These are phyloP conservation scores for Sitodiplosis mosellana DNA, from an alignment of 1,140 invertebrate species.

Conservation along the genomic window DNA sequence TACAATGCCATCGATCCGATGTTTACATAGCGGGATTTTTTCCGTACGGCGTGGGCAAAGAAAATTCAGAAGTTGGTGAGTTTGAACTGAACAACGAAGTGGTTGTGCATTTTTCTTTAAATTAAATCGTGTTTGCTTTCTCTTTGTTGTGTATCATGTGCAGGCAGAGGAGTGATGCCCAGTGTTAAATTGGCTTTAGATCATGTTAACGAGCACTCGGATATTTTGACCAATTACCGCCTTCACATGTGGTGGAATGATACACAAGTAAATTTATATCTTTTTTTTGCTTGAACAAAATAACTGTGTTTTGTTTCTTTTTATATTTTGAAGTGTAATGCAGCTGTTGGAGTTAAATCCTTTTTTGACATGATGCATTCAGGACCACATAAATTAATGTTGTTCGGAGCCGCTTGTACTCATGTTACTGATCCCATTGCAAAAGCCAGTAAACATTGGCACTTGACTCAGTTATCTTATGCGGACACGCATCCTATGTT, in stretches of 20 bases:
- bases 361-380: constrained; percentile 98
- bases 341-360: constrained; percentile 91
- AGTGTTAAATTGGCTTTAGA: constrained; percentile 80
- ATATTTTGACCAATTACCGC: constrained; percentile 65
- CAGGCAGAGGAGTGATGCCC: constrained; percentile 80
- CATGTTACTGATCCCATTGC: constrained; percentile 94
- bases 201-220: constrained; percentile 78
- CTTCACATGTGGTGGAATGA: constrained; percentile 91
- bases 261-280: constrained; percentile 49
- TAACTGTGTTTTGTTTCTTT: constrained; percentile 20
- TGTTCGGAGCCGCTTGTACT: constrained; percentile 92
- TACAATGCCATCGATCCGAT: constrained; percentile 28
- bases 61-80: constrained; percentile 42
- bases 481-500: constrained; percentile 98
- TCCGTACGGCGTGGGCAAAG: constrained; percentile 60
- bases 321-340: too few relatives aligned
- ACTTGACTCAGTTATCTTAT: constrained; percentile 90
- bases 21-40: constrained; percentile 87
- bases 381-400: constrained; percentile 74
- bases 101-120: not conserved
- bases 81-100: constrained; percentile 9
- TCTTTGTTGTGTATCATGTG: constrained; percentile 6
- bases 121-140: not conserved
- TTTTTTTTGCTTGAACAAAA: not conserved
- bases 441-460: constrained; percentile 93